These are phyloP conservation scores for Scaptomyza polygonia DNA, from an alignment of 2,888 invertebrate genomes.

Conservation along the genomic window DNA sequence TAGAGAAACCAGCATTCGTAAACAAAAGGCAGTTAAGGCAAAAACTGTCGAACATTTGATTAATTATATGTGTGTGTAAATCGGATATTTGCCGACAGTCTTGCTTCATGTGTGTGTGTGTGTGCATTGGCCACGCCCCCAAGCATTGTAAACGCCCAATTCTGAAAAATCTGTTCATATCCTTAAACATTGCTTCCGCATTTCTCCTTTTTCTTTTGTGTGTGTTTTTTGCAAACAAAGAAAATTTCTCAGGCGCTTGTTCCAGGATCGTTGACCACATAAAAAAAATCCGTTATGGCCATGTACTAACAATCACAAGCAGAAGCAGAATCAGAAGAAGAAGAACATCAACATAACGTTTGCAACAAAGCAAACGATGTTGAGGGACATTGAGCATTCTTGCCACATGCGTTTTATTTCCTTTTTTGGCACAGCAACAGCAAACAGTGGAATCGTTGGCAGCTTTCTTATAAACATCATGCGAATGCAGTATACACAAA, in stretches of 20 bases:
- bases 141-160: constrained; percentile 10
- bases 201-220: neutral
- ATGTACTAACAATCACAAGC: constrained; percentile 30
- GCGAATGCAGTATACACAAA: constrained; percentile 3
- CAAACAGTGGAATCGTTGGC: constrained; percentile 41
- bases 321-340: constrained; percentile 1
- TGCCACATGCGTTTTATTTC: constrained; percentile 63
- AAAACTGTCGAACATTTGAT: constrained; percentile 32
- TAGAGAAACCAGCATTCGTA: constrained; percentile 25
- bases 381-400: constrained; percentile 45
- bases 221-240: constrained; percentile 31
- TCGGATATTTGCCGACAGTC: constrained; percentile 29
- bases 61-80: constrained; percentile 22
- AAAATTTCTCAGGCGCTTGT: constrained; percentile 40
- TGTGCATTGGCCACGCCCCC: constrained; percentile 36
- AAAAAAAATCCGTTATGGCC: constrained; percentile 72
- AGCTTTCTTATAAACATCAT: constrained; percentile 40
- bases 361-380: constrained; percentile 22
- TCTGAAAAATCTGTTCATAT: constrained; percentile 36
- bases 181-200: constrained; percentile 41
- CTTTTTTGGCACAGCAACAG: constrained; percentile 62
- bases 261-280: constrained; percentile 77
- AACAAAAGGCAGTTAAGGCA: constrained; percentile 27
- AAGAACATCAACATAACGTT: constrained; percentile 10
- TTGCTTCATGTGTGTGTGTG: constrained; percentile 28